Evolutionary conservation across 30 jellyfish, hydroid and myxozoan genomes (phyloP).

Genomic region (Chironex yamaguchii): DNA sequence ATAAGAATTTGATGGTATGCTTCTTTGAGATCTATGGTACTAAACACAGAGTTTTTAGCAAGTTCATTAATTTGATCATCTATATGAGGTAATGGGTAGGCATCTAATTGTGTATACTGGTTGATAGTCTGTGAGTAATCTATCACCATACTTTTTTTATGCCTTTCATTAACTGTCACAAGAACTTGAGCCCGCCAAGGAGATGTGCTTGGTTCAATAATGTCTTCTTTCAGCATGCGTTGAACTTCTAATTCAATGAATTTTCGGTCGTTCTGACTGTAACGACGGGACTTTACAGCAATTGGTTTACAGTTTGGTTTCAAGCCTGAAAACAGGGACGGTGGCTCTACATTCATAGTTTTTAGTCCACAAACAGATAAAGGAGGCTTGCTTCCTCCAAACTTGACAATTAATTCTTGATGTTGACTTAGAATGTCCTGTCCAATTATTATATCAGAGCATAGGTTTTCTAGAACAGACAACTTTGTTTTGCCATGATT

Average conservation of each 20-base stretch:
- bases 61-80: conserved; percentile 37
- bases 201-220: conserved; percentile 66
- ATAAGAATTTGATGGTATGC: conserved; percentile 76
- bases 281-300: conserved; percentile 25
- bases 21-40: conserved; percentile 50
- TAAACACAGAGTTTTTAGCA: conserved; percentile 28
- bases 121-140: conserved; percentile 77
- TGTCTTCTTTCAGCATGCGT: conserved; percentile 32
- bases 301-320: conserved; percentile 60
- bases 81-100: conserved; percentile 67
- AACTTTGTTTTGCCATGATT: conserved; percentile 3
- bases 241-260: conserved; percentile 64
- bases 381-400: conserved; percentile 41
- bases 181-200: conserved; percentile 78
- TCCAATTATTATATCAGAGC: conserved; percentile 68
- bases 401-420: conserved; percentile 9
- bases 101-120: conserved; percentile 68
- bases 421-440: conserved; percentile 64
- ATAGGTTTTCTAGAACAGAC: conserved; percentile 23
- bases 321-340: conserved; percentile 9
- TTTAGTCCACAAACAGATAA: conserved; percentile 14
- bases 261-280: conserved; percentile 31
- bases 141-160: conserved; percentile 44
- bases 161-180: conserved; percentile 39
- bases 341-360: conserved; percentile 39